Conservation (phyloP, 1,140 invertebrate species). For the Drosophila varians region DNA sequence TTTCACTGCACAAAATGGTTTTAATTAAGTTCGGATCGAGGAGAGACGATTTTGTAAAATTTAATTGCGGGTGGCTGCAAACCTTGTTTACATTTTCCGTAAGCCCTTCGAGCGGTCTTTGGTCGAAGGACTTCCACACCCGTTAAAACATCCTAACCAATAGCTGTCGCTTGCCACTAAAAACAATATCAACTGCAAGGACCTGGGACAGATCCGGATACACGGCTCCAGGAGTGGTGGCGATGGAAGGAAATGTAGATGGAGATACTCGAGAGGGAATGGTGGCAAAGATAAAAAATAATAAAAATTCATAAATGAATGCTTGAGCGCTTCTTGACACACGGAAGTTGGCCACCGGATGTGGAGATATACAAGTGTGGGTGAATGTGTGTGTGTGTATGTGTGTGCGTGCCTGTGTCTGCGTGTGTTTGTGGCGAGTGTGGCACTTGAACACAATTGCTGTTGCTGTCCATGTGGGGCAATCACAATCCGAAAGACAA, state of each 20-base stretch:
- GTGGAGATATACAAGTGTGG: conserved; percentile 15
- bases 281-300: conserved; percentile 66
- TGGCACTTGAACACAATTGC: conserved; percentile 26
- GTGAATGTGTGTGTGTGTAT: conserved; percentile 16
- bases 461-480: conserved; percentile 16
- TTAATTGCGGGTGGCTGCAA: conserved; percentile 71
- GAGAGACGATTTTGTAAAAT: conserved; percentile 70
- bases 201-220: conserved; percentile 3
- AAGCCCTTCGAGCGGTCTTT: conserved; percentile 38
- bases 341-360: conserved; percentile 71
- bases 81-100: conserved; percentile 60
- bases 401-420: background rate
- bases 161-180: conserved; percentile 46
- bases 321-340: conserved; percentile 73
- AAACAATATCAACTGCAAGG: conserved; percentile 49
- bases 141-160: conserved; percentile 29
- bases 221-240: background rate
- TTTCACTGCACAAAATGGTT: conserved; percentile 67
- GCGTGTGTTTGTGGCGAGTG: conserved; percentile 7
- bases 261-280: conserved; percentile 12
- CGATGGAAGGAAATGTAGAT: conserved; percentile 6
- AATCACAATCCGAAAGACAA: conserved; percentile 41
- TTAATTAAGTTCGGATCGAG: conserved; percentile 80
- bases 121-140: conserved; percentile 32
- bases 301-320: conserved; percentile 79